These are phyloP conservation scores for Dioctria rufipes DNA, from an alignment of 2,888 invertebrate genomes.

Conservation along the genomic window DNA sequence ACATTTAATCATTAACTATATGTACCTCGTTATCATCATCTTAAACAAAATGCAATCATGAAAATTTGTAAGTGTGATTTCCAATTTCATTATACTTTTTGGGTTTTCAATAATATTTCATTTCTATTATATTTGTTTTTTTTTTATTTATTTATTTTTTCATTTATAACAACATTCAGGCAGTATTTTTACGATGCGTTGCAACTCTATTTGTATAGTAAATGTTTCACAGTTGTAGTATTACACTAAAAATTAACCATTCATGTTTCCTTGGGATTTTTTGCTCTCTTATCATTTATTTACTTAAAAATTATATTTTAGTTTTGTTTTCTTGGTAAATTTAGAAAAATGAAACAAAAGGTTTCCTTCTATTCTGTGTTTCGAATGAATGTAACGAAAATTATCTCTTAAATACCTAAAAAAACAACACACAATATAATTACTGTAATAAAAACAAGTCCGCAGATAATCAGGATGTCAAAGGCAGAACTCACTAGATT, in stretches of 20 bases:
- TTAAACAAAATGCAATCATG: constrained; percentile 34
- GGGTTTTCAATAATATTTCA: not conserved
- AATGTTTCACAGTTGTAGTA: not conserved
- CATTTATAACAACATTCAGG: constrained; percentile 60
- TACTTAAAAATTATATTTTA: constrained; percentile 7
- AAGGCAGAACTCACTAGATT: too few relatives aligned
- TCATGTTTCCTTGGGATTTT: constrained; percentile 29
- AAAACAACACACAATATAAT: too few relatives aligned
- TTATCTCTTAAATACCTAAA: too few relatives aligned
- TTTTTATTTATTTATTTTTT: constrained; percentile 32
- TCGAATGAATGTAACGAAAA: not conserved
- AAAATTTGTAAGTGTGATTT: constrained; percentile 17
- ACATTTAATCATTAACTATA: constrained; percentile 16
- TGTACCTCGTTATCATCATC: not conserved
- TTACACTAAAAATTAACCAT: constrained; percentile 11
- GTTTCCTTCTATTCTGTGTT: not conserved
- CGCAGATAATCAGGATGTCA: too few relatives aligned
- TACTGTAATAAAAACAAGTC: too few relatives aligned
- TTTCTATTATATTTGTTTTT: not conserved
- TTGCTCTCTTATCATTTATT: constrained; percentile 17
- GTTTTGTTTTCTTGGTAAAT: not conserved
- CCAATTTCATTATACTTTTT: too few relatives aligned
- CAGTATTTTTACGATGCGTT: constrained; percentile 60
- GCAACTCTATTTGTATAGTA: constrained; percentile 48
- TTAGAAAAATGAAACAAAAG: not conserved